These are phyloP conservation scores for Champsocephalus esox DNA, from an alignment of 2,797 vertebrate genomes.

Conservation along the genomic window DNA sequence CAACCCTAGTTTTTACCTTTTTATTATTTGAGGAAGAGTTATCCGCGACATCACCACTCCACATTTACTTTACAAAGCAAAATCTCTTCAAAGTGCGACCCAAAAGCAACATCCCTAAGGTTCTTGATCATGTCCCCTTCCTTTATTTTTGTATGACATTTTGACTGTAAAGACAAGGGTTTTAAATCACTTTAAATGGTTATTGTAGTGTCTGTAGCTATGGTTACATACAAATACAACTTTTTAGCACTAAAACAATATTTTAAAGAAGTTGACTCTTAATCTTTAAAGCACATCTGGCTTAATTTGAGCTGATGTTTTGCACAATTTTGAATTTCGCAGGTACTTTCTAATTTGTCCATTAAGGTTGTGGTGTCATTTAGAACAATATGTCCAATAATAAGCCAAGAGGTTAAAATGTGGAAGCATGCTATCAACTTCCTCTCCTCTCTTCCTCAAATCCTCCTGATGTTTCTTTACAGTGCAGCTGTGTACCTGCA, in stretches of 20 bases:
- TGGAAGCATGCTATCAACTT: not conserved
- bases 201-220: not conserved
- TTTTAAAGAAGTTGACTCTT: not conserved
- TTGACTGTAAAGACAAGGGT: too few species aligned
- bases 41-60: too few species aligned
- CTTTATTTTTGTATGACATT: too few species aligned
- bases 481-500: slow-evolving; percentile 84
- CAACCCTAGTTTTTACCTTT: too few species aligned
- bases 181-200: not conserved
- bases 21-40: not conserved
- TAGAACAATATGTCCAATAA: not conserved
- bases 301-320: not conserved
- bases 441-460: not conserved
- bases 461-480: not conserved
- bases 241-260: not conserved
- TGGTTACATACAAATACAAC: not conserved
- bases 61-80: not conserved
- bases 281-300: too few species aligned
- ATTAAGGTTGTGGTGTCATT: not conserved
- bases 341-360: not conserved
- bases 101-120: too few species aligned
- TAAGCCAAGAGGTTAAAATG: not conserved
- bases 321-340: not conserved
- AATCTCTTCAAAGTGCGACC: too few species aligned
- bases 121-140: too few species aligned